phyloP scores from a whole-genome alignment of 1,140 invertebrate genomes.

The Hirudo medicinalis region DNA sequence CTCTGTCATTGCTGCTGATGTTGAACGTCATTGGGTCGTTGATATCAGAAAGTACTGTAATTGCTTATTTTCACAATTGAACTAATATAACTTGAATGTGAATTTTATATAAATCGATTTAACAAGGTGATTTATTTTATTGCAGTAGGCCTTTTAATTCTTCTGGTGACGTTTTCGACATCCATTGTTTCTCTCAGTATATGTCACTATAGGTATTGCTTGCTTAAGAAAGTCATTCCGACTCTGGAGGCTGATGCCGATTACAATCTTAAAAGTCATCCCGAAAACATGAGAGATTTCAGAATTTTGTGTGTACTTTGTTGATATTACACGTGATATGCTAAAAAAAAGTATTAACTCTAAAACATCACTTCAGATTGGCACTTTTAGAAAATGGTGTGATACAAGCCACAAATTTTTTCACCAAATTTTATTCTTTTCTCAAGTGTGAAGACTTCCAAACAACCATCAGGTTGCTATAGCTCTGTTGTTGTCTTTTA shows the following conservation, averaged over 20 bases:
- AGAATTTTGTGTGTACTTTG: background rate
- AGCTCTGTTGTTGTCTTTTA: no score
- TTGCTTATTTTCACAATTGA: background rate
- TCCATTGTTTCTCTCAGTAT: background rate
- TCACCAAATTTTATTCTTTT: no score
- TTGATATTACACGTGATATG: no score
- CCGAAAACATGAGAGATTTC: slow-evolving; percentile 10
- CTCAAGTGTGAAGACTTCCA: no score
- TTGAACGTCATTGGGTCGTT: background rate
- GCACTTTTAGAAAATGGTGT: no score
- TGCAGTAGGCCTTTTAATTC: background rate
- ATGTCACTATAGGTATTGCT: background rate
- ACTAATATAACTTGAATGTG: background rate
- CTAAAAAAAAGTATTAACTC: no score
- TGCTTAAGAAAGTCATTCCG: slow-evolving; percentile 4
- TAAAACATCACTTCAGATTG: no score
- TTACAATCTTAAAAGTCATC: slow-evolving; percentile 4
- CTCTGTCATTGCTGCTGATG: background rate
- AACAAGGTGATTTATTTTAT: background rate
- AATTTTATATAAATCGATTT: no score
- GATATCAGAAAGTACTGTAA: background rate
- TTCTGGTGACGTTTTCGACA: background rate
- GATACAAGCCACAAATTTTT: no score
- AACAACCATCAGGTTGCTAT: no score
- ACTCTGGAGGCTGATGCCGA: background rate